Evolutionary conservation across 2,888 invertebrate genomes (phyloP).

Genomic region (Fragum fragum): DNA sequence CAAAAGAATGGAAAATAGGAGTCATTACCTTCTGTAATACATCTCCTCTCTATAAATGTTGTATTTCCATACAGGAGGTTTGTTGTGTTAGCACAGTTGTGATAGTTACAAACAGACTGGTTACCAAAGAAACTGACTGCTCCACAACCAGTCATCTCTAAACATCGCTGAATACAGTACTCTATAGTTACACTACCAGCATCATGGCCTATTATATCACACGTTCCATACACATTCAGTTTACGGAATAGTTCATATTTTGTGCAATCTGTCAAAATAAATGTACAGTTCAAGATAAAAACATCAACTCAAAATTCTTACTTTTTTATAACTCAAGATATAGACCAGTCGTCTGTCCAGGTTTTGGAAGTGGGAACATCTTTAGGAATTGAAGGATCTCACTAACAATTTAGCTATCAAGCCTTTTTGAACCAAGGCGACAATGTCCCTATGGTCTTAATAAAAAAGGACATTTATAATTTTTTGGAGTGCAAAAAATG

Average conservation of each 20-base stretch:
- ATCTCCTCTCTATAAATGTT: slow-evolving; percentile 11
- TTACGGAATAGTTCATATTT: slow-evolving; percentile 14
- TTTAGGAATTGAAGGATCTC: too few relatives aligned
- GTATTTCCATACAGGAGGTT: slow-evolving; percentile 2
- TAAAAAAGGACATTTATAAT: too few relatives aligned
- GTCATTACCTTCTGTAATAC: slow-evolving; percentile 7
- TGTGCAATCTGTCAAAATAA: background rate
- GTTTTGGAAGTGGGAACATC: too few relatives aligned
- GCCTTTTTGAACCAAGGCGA: too few relatives aligned
- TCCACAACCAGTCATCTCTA: slow-evolving; percentile 22
- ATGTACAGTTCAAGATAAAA: background rate
- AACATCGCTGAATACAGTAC: background rate
- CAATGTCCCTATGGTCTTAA: too few relatives aligned
- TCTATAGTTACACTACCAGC: slow-evolving; percentile 4
- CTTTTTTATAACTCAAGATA: too few relatives aligned
- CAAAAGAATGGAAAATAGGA: too few relatives aligned
- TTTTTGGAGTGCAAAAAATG: too few relatives aligned
- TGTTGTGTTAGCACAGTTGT: slow-evolving; percentile 1
- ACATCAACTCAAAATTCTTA: too few relatives aligned
- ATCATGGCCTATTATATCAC: slow-evolving; percentile 7
- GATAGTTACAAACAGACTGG: background rate
- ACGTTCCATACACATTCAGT: background rate
- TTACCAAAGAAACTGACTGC: slow-evolving; percentile 14
- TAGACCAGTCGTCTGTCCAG: too few relatives aligned
- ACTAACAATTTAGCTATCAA: too few relatives aligned